A percentile compares a stretch with the other conserved stretches of the same genome.
These are phyloP conservation scores for Troides helena DNA, from an alignment of 2,888 invertebrate species.

Conservation along the genomic window DNA sequence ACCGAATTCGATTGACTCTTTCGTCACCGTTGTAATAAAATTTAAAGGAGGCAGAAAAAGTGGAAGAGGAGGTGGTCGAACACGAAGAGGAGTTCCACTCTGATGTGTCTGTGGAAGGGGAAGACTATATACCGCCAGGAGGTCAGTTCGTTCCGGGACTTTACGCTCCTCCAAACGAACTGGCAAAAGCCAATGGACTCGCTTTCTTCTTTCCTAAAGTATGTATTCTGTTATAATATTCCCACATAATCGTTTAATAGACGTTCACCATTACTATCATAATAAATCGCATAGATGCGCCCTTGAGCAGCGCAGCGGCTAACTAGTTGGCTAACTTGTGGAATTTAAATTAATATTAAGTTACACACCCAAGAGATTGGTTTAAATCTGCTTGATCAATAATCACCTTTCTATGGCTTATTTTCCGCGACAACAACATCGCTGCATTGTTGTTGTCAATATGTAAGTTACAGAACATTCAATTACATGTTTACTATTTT, in stretches of 20 bases:
- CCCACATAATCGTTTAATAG: background rate
- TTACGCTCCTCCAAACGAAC: constrained; percentile 64
- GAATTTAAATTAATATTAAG: no score
- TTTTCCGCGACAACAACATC: no score
- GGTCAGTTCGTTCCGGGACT: constrained; percentile 70
- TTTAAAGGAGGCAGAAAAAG: constrained; percentile 38
- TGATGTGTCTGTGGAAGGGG: constrained; percentile 62
- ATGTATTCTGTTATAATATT: background rate
- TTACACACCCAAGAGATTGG: no score
- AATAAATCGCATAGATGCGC: no score
- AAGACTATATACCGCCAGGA: constrained; percentile 71
- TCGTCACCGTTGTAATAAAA: background rate
- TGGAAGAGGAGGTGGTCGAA: constrained; percentile 42
- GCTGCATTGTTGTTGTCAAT: no score
- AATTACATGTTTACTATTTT: no score
- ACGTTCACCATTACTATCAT: background rate
- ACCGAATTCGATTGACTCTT: background rate
- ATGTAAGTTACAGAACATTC: no score
- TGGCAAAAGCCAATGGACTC: constrained; percentile 66
- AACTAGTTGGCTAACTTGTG: no score
- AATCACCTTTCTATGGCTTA: no score
- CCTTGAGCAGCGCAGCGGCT: no score
- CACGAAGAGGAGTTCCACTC: constrained; percentile 61
- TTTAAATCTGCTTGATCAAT: no score
- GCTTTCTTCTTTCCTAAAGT: constrained; percentile 67